Conservation (phyloP, 2,113 vertebrate species). For the Chloropsis hardwickii region DNA sequence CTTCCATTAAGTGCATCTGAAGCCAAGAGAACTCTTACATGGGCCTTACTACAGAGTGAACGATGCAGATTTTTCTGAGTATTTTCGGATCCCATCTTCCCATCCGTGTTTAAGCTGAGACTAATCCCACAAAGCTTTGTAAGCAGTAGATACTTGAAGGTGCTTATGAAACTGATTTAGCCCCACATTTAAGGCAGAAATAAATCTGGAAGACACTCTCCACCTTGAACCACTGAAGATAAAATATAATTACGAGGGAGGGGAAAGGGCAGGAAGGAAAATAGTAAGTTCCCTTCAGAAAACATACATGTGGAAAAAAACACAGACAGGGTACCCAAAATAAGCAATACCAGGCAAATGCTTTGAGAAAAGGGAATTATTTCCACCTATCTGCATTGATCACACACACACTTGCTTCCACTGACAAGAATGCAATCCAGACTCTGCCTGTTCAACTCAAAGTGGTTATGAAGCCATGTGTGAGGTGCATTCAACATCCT, state of each 20-base stretch:
- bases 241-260: neutral
- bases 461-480: constrained; percentile 23
- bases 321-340: neutral
- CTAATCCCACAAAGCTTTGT: neutral
- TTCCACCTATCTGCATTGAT: neutral
- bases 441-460: neutral
- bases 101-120: neutral
- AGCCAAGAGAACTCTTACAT: neutral
- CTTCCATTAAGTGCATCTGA: neutral
- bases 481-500: neutral
- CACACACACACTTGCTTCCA: neutral
- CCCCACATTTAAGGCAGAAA: neutral
- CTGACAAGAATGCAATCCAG: constrained; percentile 5
- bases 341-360: neutral
- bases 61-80: neutral
- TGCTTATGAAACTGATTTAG: neutral
- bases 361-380: neutral
- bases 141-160: neutral
- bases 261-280: neutral
- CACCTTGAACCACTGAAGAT: neutral
- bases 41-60: neutral
- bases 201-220: neutral
- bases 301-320: neutral
- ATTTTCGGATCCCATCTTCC: neutral
- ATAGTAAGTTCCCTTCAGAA: neutral